These are phyloP conservation scores for Lycopodina hypogea DNA, from an alignment of 37 sponge, comb jelly and placozoan species.

Conservation along the genomic window DNA sequence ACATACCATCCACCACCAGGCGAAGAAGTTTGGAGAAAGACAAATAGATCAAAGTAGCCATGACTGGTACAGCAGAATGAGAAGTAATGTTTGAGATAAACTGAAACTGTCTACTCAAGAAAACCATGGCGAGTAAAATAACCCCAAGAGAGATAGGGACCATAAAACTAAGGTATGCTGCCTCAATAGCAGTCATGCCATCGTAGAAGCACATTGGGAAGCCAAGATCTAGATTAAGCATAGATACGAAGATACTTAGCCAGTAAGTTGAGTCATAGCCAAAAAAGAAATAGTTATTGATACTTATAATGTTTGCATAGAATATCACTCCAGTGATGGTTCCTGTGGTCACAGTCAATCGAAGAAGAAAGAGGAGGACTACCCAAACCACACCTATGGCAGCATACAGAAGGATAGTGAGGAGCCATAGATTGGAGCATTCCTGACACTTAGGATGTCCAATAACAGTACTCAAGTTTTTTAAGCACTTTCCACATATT, in stretches of 20 bases:
- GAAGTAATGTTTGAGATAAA: neutral
- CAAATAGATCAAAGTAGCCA: constrained; percentile 40
- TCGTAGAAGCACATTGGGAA: constrained; percentile 25
- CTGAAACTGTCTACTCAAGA: neutral
- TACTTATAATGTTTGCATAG: constrained; percentile 30
- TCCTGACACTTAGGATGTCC: constrained; percentile 18
- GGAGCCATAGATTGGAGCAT: constrained; percentile 29
- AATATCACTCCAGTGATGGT: constrained; percentile 45
- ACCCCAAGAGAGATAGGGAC: constrained; percentile 27
- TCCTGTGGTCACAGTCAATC: constrained; percentile 35
- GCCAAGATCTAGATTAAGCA: constrained; percentile 37
- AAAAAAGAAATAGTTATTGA: neutral
- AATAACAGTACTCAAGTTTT: constrained; percentile 17
- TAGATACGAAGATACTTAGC: constrained; percentile 17
- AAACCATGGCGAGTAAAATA: neutral
- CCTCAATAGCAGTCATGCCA: constrained; percentile 5
- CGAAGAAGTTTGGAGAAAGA: constrained; percentile 32
- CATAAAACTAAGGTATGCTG: neutral
- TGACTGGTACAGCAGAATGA: constrained; percentile 9
- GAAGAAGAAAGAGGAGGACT: constrained; percentile 18
- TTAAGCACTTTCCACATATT: constrained; percentile 34
- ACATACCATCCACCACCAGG: constrained; percentile 2
- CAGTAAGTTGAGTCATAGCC: neutral
- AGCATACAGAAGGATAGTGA: constrained; percentile 14
- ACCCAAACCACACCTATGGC: constrained; percentile 19